A percentile compares a stretch with the other conserved stretches of the same genome.
phyloP scores from a whole-genome alignment of 2,113 vertebrate genomes.

The Microtus pennsylvanicus region DNA sequence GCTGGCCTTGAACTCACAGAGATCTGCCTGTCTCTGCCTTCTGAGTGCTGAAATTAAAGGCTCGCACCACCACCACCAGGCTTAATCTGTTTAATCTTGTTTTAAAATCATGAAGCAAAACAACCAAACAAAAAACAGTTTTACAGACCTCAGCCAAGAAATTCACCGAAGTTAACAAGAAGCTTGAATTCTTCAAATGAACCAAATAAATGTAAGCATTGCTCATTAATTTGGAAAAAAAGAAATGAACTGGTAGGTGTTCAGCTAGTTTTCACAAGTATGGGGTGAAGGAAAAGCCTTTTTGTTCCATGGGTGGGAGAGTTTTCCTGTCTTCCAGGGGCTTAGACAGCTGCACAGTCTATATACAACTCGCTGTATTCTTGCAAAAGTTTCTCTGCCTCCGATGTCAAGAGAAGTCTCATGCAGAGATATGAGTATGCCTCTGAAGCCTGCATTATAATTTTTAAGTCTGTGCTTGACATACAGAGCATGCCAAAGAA shows the following conservation, averaged over 20 bases:
- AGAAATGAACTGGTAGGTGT: background rate
- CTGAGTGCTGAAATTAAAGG: too few species aligned
- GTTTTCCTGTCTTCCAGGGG: background rate
- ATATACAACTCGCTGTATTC: background rate
- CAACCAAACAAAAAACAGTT: background rate
- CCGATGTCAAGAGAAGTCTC: background rate
- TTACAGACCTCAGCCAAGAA: background rate
- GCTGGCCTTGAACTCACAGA: too few species aligned
- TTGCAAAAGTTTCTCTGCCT: background rate
- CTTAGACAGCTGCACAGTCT: background rate
- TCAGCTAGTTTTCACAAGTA: background rate
- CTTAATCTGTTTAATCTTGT: slow-evolving; percentile 26
- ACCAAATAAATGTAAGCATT: background rate
- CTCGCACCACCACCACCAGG: too few species aligned
- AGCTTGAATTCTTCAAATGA: slow-evolving; percentile 10
- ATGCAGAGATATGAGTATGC: background rate
- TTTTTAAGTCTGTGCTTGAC: background rate
- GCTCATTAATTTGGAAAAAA: background rate
- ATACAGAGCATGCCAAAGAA: slow-evolving; percentile 3
- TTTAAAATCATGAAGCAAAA: slow-evolving; percentile 45
- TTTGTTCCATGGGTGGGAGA: background rate
- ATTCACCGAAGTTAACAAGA: background rate
- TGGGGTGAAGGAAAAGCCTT: background rate
- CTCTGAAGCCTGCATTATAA: background rate
- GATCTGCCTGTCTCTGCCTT: too few species aligned